Evolutionary conservation across 2,113 vertebrate genomes (phyloP), one percentile per base, ranked within the genome.

Genomic region (Cinclus mexicanus): DNA sequence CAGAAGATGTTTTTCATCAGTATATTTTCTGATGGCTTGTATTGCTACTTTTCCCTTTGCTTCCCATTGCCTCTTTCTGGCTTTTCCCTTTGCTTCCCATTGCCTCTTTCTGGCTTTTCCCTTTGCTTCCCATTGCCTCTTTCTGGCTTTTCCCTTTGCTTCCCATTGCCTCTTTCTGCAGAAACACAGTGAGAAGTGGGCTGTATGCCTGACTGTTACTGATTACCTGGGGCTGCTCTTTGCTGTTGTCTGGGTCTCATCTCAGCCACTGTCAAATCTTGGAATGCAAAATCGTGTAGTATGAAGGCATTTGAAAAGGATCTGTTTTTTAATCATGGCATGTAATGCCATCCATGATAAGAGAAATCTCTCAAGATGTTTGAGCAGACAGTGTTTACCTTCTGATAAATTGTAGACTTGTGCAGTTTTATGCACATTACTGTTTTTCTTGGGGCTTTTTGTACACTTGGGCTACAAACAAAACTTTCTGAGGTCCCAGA

Each of bases 271-370:
- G n/a, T 55, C 28, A 69, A 28, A 42, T 65, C 23, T 49, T 35
- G 35, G 53, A 61, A 41, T 56, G n/a, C 53, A 55, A 35, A 35
- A 39, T 49, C 6, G 3, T 22, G 14, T 64, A 22, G 49, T 82
- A 80, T 78, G 44, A 17, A 79, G 28, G 37, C 26, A 10, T 56
- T 89, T 68, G 63, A 20, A 72, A 75, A 74, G 12, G 44, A 59
- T 50, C 7, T 42, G 0, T 39, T 20, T 37, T 72, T 79, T 31
- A 41, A 33, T 61, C 7, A 1, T 26, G 37, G 18, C 31, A 11
- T 11, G 4, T 56, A 22, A 21, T 1, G 7, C 39, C 12, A 25
- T 39, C n/a, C 1, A 0, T 1, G 1, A 6, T 75, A 44, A 44
- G n/a, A n/a, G 28, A 69, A 42, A 21, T 19, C 19, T 83, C 44